phyloP scores from a whole-genome alignment of 2,888 invertebrate genomes.

The Epicampocera succincta region DNA sequence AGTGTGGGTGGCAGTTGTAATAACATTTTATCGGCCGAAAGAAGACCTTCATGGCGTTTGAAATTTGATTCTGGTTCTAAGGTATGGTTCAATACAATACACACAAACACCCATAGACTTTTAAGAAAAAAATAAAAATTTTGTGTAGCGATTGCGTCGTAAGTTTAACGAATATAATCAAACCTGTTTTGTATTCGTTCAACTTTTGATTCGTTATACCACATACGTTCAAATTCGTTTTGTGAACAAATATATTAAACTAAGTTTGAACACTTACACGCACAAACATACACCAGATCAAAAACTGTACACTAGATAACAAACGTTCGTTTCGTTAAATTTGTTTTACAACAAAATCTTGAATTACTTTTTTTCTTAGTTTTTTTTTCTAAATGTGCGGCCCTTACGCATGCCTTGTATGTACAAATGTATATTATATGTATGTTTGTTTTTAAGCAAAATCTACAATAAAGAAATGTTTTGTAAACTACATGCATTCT shows the following conservation, averaged over 20 bases:
- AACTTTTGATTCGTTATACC: constrained; percentile 31
- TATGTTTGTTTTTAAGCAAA: not conserved
- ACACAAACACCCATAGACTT: constrained; percentile 61
- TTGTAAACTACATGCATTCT: constrained; percentile 2
- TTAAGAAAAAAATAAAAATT: constrained; percentile 24
- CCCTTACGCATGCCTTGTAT: constrained; percentile 49
- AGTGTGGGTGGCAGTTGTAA: constrained; percentile 57
- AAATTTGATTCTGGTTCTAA: constrained; percentile 94
- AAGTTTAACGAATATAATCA: constrained; percentile 14
- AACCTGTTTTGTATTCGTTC: not conserved
- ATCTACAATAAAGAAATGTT: not conserved
- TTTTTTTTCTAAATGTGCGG: constrained; percentile 30
- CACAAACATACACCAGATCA: not conserved
- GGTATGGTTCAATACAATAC: constrained; percentile 83
- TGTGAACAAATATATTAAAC: not conserved
- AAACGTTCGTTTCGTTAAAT: constrained; percentile 36
- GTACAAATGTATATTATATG: not conserved
- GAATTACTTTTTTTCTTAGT: constrained; percentile 3
- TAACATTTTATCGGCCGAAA: constrained; percentile 83
- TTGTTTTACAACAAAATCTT: constrained; percentile 16
- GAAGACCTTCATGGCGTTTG: constrained; percentile 95
- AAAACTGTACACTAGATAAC: constrained; percentile 26
- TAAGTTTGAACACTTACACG: not conserved
- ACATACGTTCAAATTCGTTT: not conserved
- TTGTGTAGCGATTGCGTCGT: constrained; percentile 10